These are phyloP conservation scores for Sweltsa coloradensis DNA, from an alignment of 1,140 invertebrate species.

Conservation along the genomic window DNA sequence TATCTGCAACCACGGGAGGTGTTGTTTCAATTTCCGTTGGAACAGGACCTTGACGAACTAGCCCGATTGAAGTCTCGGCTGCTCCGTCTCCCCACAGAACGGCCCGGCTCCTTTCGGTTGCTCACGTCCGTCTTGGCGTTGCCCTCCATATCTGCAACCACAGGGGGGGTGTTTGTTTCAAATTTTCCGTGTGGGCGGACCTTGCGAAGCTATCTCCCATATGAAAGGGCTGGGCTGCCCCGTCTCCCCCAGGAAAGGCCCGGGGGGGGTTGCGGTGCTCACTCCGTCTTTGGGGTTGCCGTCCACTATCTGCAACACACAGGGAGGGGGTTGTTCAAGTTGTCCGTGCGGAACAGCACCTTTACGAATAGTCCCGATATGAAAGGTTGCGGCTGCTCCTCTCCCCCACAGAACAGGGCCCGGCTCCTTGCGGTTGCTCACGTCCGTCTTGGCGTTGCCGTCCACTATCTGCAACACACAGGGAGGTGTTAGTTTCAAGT, in stretches of 20 bases:
- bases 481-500: too few species aligned
- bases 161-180: too few species aligned
- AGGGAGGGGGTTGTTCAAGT: conserved; percentile 86
- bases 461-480: too few species aligned
- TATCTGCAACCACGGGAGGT: too few species aligned
- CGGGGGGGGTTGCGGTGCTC: conserved; percentile 71
- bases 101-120: conserved; percentile 72
- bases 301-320: too few species aligned
- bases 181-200: conserved; percentile 81
- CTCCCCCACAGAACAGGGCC: conserved; percentile 84
- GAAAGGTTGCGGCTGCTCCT: conserved; percentile 88
- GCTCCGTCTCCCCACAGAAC: conserved; percentile 84
- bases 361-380: conserved; percentile 87
- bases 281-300: conserved; percentile 72
- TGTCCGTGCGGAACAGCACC: conserved; percentile 79
- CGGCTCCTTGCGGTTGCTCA: conserved; percentile 71
- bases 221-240: conserved; percentile 93
- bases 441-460: conserved; percentile 70
- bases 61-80: conserved; percentile 88
- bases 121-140: conserved; percentile 71
- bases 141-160: too few species aligned
- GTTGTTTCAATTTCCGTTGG: too few species aligned
- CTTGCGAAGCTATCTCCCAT: conserved; percentile 80
- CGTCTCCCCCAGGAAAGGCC: conserved; percentile 79
- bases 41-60: conserved; percentile 81